Conservation (phyloP, 2,797 vertebrate genomes). For the Pipistrellus kuhlii region DNA sequence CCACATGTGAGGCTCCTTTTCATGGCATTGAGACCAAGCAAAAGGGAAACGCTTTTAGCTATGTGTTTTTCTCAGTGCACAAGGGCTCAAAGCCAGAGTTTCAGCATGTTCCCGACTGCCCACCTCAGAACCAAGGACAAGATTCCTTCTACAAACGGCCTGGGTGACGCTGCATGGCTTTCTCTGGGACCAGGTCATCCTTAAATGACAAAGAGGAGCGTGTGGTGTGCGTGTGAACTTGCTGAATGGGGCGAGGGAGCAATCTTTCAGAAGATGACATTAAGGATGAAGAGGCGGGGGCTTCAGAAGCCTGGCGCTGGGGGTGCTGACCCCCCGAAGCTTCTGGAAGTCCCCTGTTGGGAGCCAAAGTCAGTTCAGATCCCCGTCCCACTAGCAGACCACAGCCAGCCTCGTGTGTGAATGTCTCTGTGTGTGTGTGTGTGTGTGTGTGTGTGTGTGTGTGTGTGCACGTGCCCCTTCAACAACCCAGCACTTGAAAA, state of each 20-base stretch:
- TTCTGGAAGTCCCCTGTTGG: background rate
- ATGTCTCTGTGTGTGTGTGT: background rate
- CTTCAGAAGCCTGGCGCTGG: background rate
- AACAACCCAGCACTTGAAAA: background rate
- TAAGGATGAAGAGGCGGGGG: background rate
- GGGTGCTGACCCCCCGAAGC: background rate
- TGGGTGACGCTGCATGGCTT: background rate
- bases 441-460: too few species aligned
- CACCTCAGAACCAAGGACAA: background rate
- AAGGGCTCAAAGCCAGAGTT: background rate
- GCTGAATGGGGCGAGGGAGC: accelerated
- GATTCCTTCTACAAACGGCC: background rate
- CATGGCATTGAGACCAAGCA: background rate
- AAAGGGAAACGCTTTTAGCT: background rate
- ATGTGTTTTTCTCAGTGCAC: background rate
- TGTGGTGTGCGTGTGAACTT: background rate
- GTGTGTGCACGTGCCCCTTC: background rate
- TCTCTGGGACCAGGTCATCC: background rate
- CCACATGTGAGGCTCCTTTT: background rate
- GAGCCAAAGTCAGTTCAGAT: background rate
- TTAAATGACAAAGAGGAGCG: background rate
- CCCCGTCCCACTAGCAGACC: background rate
- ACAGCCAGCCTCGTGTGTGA: background rate
- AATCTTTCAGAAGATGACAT: background rate
- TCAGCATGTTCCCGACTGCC: background rate